Evolutionary conservation across 2,113 vertebrate genomes (phyloP), one percentile per base, ranked within the genome.

Genomic region (Hydrolagus affinis): DNA sequence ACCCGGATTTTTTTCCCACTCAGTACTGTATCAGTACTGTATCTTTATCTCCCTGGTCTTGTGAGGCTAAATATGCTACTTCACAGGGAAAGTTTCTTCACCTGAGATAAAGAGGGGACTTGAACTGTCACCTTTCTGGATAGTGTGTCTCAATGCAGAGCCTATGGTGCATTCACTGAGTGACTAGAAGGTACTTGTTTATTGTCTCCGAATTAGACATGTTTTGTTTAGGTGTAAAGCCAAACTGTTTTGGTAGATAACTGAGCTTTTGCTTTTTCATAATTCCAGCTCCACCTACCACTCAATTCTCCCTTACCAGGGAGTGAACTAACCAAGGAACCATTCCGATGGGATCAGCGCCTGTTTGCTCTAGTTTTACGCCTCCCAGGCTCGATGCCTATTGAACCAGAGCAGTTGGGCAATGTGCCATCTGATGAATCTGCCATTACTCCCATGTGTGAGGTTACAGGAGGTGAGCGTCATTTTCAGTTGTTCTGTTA

Each of bases 311-410:
- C 96, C 69, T 93, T 98, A 70, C 96, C 96, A 76, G 96, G 96
- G 70, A 97, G 96, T 85, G 96, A 97, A 89, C 89, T 98, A 91
- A 97, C 96, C 86, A 97, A 98, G 90, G 96, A 98, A 86, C 96
- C 96, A 14, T 98, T 98, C 90, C 95, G 96, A 25, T 98, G 96
- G 96, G 96, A 98, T 91, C 96, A 98, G 90, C 95, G 96, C 75
- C 92, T 98, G 32, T 98, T 98, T 89, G 93, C 96, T 83, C 91
- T 98, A 88, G 96, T 98, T 87, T 90, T 98, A 21, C 93, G 96
- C 19, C 94, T 97, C 88, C 91, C 96, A 0, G 96, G 96, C 28
- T 93, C 93, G 32, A 89, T 94, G 30, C 92, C 95, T 0, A 93
- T 94, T 2, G 96, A 97, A 85, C 92, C 94, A 0, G 96, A 97